Base-by-base conservation (phyloP, 2,113 vertebrate species). In the Nesoenas mayeri region DNA sequence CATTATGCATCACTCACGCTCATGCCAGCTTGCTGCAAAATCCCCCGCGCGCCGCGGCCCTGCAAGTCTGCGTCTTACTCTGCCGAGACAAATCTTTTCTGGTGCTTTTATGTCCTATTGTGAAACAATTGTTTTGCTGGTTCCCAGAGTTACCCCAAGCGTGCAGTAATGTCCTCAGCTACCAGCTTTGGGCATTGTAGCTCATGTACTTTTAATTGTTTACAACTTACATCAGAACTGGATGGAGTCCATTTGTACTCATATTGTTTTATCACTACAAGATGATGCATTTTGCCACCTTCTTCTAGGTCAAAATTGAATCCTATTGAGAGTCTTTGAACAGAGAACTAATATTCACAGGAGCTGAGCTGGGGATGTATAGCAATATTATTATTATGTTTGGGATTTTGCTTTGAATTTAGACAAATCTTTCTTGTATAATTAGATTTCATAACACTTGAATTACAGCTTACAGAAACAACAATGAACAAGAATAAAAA, bases 161-260 rank as follows among this genome's bases (percentile, higher is more conserved):
- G 96, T 94, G 95, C 36, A 96, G 94, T 97, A 95, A 97, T 87
- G 94, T 97, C 92, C 96, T 97, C 91, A 88, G 86, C 83, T 96
- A 93, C 90, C 96, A 97, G 96, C 96, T 97, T 79, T 95, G 89
- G 90, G 96, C 92, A 93, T 96, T 96, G 88, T 71, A 97, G 97
- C 96, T 97, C 94, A 89, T 96, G 97, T 97, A 97, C 97, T 97
- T 97, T 96, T 98, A 97, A 98, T 98, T 98, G 97, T 98, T 97
- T 97, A 97, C 94, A 96, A 93, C 85, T 96, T 96, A 93, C 93
- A 91, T 94, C 88, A 88, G 85, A 97, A 97, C 93, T 97, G 96
- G 97, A 97, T 42, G 16, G 89, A 97, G 96, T 97, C 97, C 95
- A 94, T 97, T 98, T 95, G 95, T 86, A 96, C 96, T 94, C 96